Percentiles rank a stretch among this genome's conserved stretches.
Evolutionary conservation across 2,888 invertebrate species (phyloP).

Genomic region (Drosophila stalkeri): DNA sequence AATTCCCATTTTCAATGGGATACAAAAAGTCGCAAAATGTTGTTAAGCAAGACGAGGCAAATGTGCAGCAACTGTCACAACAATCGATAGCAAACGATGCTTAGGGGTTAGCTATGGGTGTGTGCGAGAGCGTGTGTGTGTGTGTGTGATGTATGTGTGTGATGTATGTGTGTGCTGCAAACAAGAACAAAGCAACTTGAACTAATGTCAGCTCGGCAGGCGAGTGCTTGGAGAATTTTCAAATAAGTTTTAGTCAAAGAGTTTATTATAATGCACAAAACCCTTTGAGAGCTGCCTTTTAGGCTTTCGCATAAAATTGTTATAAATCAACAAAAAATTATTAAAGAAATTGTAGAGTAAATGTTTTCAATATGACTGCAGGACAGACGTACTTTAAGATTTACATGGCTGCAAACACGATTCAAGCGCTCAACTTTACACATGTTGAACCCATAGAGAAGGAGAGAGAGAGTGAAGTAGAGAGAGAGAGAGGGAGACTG

Average conservation of each 20-base stretch:
- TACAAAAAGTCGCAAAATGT: slow-evolving; percentile 1
- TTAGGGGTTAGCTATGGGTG: slow-evolving; percentile 6
- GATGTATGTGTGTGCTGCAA: neutral
- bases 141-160: neutral
- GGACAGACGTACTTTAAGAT: slow-evolving; percentile 29
- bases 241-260: neutral
- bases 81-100: slow-evolving; percentile 46
- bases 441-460: slow-evolving; percentile 39
- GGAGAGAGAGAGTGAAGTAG: neutral
- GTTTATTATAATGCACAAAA: neutral
- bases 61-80: slow-evolving; percentile 51
- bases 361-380: slow-evolving; percentile 16
- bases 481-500: slow-evolving; percentile 16
- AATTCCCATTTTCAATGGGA: too few relatives aligned
- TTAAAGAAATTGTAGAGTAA: slow-evolving; percentile 28
- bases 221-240: neutral
- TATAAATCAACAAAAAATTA: slow-evolving; percentile 48
- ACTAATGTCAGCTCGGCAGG: neutral
- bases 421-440: slow-evolving; percentile 48
- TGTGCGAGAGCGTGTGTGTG: slow-evolving; percentile 3
- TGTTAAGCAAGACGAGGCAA: slow-evolving; percentile 40
- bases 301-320: slow-evolving; percentile 6
- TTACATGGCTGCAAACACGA: slow-evolving; percentile 28
- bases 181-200: neutral
- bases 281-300: slow-evolving; percentile 2